Evolutionary conservation across 2,888 invertebrate species (phyloP).

Genomic region (Nineta flava): DNA sequence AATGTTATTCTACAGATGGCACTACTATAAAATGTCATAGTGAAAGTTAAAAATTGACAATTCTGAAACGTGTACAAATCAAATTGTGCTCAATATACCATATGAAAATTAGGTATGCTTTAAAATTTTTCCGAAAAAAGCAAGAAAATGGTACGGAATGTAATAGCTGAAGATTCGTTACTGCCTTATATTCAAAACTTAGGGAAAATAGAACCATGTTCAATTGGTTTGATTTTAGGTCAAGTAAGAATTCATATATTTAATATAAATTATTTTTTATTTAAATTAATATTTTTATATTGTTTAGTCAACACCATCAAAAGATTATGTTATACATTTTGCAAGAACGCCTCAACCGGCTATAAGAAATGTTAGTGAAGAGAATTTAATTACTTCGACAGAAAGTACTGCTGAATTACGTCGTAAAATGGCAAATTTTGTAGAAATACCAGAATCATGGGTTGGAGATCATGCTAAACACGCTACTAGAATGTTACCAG

Average conservation of each 20-base stretch:
- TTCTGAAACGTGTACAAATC: no score
- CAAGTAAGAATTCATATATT: slow-evolving; percentile 37
- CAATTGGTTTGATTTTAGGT: slow-evolving; percentile 61
- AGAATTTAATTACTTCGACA: slow-evolving; percentile 19
- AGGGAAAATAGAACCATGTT: slow-evolving; percentile 42
- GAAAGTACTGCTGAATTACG: slow-evolving; percentile 22
- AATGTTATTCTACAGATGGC: no score
- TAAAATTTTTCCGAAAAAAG: no score
- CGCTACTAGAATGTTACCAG: slow-evolving; percentile 79
- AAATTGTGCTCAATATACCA: no score
- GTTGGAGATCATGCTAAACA: slow-evolving; percentile 71
- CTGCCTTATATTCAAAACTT: slow-evolving; percentile 50
- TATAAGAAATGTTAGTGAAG: slow-evolving; percentile 27
- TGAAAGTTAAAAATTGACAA: no score
- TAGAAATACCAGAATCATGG: slow-evolving; percentile 48
- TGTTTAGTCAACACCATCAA: slow-evolving; percentile 41
- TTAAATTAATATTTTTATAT: slow-evolving; percentile 9
- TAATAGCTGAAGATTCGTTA: slow-evolving; percentile 51
- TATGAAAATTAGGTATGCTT: no score
- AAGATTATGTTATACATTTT: slow-evolving; percentile 64
- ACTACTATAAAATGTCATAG: no score
- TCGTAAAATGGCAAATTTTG: slow-evolving; percentile 31
- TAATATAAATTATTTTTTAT: slow-evolving; percentile 14
- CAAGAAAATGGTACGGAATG: slow-evolving; percentile 48
- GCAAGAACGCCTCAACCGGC: slow-evolving; percentile 54